A percentile compares a stretch with the other conserved stretches of the same genome.
These are phyloP conservation scores for Lepidochitona cinerea DNA, from an alignment of 2,888 invertebrate species.

Conservation along the genomic window DNA sequence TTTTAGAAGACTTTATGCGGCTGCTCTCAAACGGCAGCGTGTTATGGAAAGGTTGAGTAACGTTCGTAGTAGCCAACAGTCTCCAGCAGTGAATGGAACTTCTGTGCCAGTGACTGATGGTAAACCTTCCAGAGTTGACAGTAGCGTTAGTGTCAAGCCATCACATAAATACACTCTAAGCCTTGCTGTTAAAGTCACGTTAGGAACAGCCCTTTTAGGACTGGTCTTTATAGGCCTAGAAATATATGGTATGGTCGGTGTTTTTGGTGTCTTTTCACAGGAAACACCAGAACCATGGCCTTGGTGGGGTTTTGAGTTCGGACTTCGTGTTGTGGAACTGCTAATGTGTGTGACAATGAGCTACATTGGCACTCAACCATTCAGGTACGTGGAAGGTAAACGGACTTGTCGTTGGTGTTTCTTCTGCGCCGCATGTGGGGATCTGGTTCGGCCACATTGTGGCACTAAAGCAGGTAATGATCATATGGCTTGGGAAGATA, in stretches of 20 bases:
- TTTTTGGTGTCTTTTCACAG: slow-evolving; percentile 71
- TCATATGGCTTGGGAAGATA: neutral
- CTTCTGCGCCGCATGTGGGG: slow-evolving; percentile 32
- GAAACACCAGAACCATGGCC: slow-evolving; percentile 79
- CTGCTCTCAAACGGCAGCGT: slow-evolving; percentile 64
- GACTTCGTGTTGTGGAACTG: slow-evolving; percentile 87
- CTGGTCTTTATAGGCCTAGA: slow-evolving; percentile 87
- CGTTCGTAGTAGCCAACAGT: neutral
- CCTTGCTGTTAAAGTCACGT: slow-evolving; percentile 90
- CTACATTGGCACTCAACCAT: slow-evolving; percentile 85
- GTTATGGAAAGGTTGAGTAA: slow-evolving; percentile 41
- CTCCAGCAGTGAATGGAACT: neutral
- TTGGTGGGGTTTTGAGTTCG: slow-evolving; percentile 92
- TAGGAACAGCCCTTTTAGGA: slow-evolving; percentile 88
- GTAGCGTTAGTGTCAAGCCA: neutral
- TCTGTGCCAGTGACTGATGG: neutral
- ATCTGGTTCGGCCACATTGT: slow-evolving; percentile 25
- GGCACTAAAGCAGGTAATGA: neutral
- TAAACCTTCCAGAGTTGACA: neutral
- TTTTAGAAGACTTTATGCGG: slow-evolving; percentile 60
- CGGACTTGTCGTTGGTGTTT: slow-evolving; percentile 20
- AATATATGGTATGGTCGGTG: slow-evolving; percentile 84
- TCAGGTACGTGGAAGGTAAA: slow-evolving; percentile 49
- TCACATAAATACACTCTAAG: slow-evolving; percentile 76
- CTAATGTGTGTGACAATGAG: slow-evolving; percentile 86